Percentiles rank a stretch among this genome's conserved stretches.
Conservation (phyloP, 2,797 vertebrate genomes). For the Acridotheres tristis region DNA sequence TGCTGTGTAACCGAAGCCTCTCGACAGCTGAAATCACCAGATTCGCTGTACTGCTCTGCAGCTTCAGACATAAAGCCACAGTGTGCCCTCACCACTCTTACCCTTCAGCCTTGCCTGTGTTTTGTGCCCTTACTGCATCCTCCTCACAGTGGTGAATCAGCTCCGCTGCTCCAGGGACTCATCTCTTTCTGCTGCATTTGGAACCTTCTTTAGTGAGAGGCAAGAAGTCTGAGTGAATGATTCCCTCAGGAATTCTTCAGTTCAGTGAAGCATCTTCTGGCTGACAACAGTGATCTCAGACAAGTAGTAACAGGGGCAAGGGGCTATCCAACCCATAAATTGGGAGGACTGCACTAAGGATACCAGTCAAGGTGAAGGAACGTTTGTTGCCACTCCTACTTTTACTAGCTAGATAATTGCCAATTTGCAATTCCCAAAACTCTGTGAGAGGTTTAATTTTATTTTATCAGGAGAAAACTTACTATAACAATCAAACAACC, state of each 20-base stretch:
- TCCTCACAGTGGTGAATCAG: background rate
- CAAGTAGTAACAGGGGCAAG: background rate
- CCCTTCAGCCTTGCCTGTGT: background rate
- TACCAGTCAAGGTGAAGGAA: background rate
- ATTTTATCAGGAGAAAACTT: background rate
- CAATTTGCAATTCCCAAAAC: background rate
- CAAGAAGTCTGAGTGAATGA: background rate
- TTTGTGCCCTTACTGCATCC: background rate
- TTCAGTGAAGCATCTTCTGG: background rate
- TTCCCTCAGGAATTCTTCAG: background rate
- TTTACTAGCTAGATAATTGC: background rate
- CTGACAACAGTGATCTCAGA: background rate
- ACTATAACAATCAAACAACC: background rate
- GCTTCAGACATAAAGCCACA: accelerated
- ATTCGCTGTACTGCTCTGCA: background rate
- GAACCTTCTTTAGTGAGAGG: background rate
- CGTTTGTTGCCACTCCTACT: background rate
- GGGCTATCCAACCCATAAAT: accelerated
- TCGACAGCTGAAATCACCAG: background rate
- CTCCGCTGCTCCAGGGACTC: background rate
- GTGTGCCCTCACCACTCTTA: background rate
- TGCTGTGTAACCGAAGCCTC: background rate
- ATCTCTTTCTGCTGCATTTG: background rate
- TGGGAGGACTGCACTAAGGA: background rate
- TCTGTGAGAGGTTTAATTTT: background rate